Percentiles rank a stretch among this genome's conserved stretches.
These are phyloP conservation scores for Caenorhabditis virilis DNA, from an alignment of 2,888 invertebrate species.

Conservation along the genomic window DNA sequence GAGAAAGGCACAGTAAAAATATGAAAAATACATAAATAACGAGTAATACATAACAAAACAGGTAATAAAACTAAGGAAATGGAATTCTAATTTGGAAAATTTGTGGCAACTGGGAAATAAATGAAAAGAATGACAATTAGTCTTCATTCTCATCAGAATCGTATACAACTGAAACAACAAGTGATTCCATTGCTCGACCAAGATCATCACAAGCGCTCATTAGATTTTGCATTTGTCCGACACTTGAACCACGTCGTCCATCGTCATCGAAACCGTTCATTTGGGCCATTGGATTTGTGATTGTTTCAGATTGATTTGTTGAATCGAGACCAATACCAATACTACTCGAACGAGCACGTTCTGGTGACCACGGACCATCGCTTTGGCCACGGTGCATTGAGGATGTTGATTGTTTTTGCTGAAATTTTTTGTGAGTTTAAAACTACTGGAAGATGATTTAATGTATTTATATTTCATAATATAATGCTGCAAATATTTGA, in stretches of 20 bases:
- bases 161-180: constrained; percentile 87
- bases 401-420: constrained; percentile 18
- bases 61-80: background rate
- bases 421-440: no score
- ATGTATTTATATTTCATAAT: no score
- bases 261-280: background rate
- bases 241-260: constrained; percentile 27
- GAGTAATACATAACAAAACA: constrained; percentile 1
- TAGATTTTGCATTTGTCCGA: constrained; percentile 70
- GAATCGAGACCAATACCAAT: background rate
- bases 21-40: background rate
- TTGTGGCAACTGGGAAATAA: background rate
- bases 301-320: background rate
- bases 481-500: no score
- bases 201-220: constrained; percentile 76
- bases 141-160: constrained; percentile 73
- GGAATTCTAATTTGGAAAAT: no score
- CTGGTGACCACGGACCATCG: constrained; percentile 5
- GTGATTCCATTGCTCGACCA: constrained; percentile 81
- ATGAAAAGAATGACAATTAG: background rate
- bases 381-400: constrained; percentile 9
- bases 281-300: background rate
- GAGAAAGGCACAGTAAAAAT: no score
- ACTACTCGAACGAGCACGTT: background rate
- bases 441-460: no score